phyloP scores from a whole-genome alignment of 2,113 vertebrate species.

The Phycodurus eques region DNA sequence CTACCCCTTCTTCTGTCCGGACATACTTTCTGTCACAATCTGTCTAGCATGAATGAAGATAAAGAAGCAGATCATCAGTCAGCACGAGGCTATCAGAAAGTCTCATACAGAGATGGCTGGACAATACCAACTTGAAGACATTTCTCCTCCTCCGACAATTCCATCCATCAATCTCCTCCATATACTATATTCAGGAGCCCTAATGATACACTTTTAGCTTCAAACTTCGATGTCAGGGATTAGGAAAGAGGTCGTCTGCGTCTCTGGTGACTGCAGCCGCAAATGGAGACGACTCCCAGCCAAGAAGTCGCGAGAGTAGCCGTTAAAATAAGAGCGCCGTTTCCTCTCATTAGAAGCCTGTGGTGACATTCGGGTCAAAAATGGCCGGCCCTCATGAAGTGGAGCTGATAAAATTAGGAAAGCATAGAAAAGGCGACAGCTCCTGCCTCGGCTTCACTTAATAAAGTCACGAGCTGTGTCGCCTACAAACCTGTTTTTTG shows the following conservation, averaged over 20 bases:
- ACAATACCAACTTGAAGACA: constrained; percentile 69
- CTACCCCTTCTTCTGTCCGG: constrained; percentile 71
- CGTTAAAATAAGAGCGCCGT: constrained; percentile 13
- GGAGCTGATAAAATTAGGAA: constrained; percentile 34
- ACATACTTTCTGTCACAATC: constrained; percentile 67
- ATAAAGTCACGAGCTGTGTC: constrained; percentile 19
- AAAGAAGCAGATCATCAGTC: constrained; percentile 77
- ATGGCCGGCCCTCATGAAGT: constrained; percentile 10
- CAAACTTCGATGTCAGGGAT: constrained; percentile 25
- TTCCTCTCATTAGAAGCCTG: constrained; percentile 14
- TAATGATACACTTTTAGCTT: constrained; percentile 40
- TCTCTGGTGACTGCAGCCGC: constrained; percentile 12
- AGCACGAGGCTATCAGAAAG: constrained; percentile 63
- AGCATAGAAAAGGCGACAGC: constrained; percentile 16
- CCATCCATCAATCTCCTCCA: constrained; percentile 55
- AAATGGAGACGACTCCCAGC: not conserved
- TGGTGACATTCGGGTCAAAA: constrained; percentile 23
- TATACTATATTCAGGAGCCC: constrained; percentile 40
- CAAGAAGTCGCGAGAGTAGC: constrained; percentile 9
- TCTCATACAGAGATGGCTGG: constrained; percentile 69
- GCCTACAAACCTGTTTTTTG: not conserved
- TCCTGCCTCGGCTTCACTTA: constrained; percentile 11
- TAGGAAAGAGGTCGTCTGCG: constrained; percentile 13
- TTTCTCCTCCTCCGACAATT: constrained; percentile 24
- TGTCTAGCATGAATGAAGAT: constrained; percentile 72